Conservation (phyloP, 2,113 vertebrate species). For the Chaetodon auriga region DNA sequence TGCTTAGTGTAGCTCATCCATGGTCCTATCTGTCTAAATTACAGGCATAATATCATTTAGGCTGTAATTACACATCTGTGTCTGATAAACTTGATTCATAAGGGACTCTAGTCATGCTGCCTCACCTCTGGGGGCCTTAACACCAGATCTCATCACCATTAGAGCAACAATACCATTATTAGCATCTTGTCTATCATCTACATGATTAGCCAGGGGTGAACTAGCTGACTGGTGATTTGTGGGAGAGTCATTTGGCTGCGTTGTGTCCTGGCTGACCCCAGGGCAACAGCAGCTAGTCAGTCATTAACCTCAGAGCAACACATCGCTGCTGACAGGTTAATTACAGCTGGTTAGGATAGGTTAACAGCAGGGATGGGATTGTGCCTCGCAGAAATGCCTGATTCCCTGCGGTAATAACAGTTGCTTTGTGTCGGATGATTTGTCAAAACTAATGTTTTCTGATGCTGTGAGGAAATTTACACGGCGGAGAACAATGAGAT, state of each 20-base stretch:
- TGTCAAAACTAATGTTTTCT: slow-evolving; percentile 37
- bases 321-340: slow-evolving; percentile 75
- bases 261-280: slow-evolving; percentile 68
- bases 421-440: slow-evolving; percentile 39
- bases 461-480: slow-evolving; percentile 19
- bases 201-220: slow-evolving; percentile 73
- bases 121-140: slow-evolving; percentile 66
- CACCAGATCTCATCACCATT: slow-evolving; percentile 66
- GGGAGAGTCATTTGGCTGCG: slow-evolving; percentile 67
- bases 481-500: not conserved
- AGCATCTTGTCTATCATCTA: slow-evolving; percentile 66
- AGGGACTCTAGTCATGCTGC: slow-evolving; percentile 49
- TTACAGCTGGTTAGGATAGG: slow-evolving; percentile 74
- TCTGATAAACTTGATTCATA: slow-evolving; percentile 77
- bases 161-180: slow-evolving; percentile 54
- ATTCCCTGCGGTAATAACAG: slow-evolving; percentile 34
- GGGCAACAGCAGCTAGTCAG: slow-evolving; percentile 70
- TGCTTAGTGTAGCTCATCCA: slow-evolving; percentile 16
- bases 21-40: slow-evolving; percentile 57
- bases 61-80: slow-evolving; percentile 73
- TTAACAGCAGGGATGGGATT: slow-evolving; percentile 47
- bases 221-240: slow-evolving; percentile 71
- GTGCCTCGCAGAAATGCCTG: slow-evolving; percentile 10
- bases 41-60: slow-evolving; percentile 63
- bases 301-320: slow-evolving; percentile 69